These are phyloP conservation scores for Resseliella maxima DNA, from an alignment of 2,888 invertebrate species.

Conservation along the genomic window DNA sequence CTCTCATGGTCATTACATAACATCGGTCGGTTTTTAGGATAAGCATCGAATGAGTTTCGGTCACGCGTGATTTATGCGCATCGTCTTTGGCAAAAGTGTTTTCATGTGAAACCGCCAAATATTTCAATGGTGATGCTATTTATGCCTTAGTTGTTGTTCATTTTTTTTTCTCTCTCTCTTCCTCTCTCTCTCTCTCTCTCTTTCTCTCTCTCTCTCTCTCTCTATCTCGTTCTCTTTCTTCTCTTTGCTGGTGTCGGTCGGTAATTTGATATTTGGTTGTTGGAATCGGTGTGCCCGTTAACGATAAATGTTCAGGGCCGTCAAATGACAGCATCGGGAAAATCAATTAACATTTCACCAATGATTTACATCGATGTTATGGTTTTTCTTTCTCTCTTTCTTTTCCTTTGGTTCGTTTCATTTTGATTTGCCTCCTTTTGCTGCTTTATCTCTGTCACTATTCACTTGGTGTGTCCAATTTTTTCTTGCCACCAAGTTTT, in stretches of 20 bases:
- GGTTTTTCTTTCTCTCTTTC: not conserved
- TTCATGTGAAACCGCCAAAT: not conserved
- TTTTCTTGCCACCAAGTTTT: not conserved
- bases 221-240: too few relatives aligned
- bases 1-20: conserved; percentile 45
- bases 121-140: not conserved
- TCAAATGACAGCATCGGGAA: not conserved
- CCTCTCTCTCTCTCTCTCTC: too few relatives aligned
- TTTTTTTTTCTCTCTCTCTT: too few relatives aligned
- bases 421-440: not conserved
- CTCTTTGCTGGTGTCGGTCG: not conserved
- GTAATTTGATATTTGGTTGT: not conserved
- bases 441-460: not conserved
- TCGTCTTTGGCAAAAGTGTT: not conserved
- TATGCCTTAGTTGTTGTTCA: too few relatives aligned
- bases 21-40: not conserved
- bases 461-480: not conserved
- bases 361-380: conserved; percentile 48
- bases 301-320: not conserved
- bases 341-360: conserved; percentile 32
- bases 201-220: not conserved
- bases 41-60: conserved; percentile 1
- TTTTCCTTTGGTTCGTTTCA: not conserved
- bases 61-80: conserved; percentile 34
- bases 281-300: not conserved